A percentile compares a stretch with the other conserved stretches of the same genome.
phyloP scores from a whole-genome alignment of 2,888 invertebrate genomes.

The Eupithecia pulchellata region DNA sequence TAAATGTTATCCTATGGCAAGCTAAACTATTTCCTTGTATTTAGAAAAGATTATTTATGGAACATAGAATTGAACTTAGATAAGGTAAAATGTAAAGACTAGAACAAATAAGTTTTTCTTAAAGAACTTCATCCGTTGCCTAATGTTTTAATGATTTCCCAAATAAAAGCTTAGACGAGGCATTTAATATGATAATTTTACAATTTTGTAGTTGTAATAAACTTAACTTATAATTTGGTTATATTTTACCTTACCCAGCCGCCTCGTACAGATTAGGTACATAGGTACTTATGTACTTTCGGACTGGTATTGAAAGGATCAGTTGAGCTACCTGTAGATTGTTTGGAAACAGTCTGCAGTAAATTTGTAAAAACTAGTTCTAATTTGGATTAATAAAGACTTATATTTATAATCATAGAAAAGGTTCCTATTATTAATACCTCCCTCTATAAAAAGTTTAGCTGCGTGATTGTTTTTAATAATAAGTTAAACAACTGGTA shows the following conservation, averaged over 20 bases:
- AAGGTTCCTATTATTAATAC: too few relatives aligned
- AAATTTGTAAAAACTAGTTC: too few relatives aligned
- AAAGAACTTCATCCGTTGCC: neutral
- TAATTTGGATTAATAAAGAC: too few relatives aligned
- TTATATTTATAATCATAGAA: too few relatives aligned
- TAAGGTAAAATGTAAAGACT: constrained; percentile 3
- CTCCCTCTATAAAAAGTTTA: neutral
- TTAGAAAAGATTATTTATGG: neutral
- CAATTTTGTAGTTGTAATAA: constrained; percentile 18
- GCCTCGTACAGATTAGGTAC: neutral
- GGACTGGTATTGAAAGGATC: too few relatives aligned
- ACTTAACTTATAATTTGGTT: neutral
- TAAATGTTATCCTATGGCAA: neutral
- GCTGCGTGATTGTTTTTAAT: neutral
- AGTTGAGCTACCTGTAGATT: too few relatives aligned
- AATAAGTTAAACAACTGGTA: too few relatives aligned
- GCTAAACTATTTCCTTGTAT: neutral
- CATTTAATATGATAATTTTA: constrained; percentile 55
- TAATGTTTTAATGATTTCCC: constrained; percentile 16
- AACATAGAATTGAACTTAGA: neutral
- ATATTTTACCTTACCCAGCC: neutral
- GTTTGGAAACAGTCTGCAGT: too few relatives aligned
- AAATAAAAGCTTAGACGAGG: constrained; percentile 51
- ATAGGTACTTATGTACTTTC: neutral
- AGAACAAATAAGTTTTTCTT: constrained; percentile 9